Evolutionary conservation across 2,888 invertebrate genomes (phyloP).

Genomic region (Parascotia fuliginaria): DNA sequence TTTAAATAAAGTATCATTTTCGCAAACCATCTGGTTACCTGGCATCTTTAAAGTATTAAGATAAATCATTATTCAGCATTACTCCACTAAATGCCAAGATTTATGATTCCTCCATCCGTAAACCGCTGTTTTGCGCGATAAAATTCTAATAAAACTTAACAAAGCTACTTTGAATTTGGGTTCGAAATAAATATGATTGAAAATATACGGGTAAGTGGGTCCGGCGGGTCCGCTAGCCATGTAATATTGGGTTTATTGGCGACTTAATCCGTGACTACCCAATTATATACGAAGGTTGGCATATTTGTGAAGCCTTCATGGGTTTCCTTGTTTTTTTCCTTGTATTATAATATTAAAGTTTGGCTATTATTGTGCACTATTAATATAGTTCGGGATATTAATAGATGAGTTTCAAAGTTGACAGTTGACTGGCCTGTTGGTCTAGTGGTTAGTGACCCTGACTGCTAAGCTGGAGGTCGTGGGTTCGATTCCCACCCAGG

Average conservation of each 20-base stretch:
- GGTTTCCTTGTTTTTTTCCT: slow-evolving; percentile 8
- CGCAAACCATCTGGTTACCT: neutral
- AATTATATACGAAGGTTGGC: slow-evolving; percentile 9
- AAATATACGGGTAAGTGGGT: neutral
- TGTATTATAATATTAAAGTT: too few relatives aligned
- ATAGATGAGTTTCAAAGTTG: too few relatives aligned
- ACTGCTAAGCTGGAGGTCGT: too few relatives aligned
- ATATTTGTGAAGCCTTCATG: slow-evolving; percentile 16
- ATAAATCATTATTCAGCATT: slow-evolving; percentile 4
- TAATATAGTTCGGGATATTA: too few relatives aligned
- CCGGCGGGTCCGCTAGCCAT: neutral
- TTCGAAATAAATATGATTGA: slow-evolving; percentile 2
- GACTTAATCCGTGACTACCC: slow-evolving; percentile 2
- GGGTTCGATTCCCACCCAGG: too few relatives aligned
- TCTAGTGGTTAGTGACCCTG: too few relatives aligned
- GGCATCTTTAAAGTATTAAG: neutral
- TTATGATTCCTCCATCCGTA: slow-evolving; percentile 2
- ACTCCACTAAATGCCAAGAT: neutral
- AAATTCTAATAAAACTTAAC: slow-evolving; percentile 1
- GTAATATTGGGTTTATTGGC: slow-evolving; percentile 13
- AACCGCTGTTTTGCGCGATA: slow-evolving; percentile 5
- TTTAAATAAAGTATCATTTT: neutral
- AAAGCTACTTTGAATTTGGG: slow-evolving; percentile 6
- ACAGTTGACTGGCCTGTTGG: too few relatives aligned
- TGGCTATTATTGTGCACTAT: too few relatives aligned